Conservation (phyloP, 2,797 vertebrate genomes). For the Hydrophis major region DNA sequence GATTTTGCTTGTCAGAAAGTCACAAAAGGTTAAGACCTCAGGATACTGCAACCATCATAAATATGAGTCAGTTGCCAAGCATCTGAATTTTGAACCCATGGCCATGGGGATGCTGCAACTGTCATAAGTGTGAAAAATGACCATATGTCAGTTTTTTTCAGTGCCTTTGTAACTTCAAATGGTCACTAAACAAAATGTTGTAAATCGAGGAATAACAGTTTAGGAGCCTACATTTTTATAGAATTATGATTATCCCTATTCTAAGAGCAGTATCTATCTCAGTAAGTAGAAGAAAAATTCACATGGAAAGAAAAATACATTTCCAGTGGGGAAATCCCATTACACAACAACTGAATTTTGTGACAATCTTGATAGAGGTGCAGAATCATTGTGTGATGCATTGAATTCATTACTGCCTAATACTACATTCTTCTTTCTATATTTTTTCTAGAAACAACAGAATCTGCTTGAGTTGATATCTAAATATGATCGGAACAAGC, state of each 20-base stretch:
- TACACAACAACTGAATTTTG: background rate
- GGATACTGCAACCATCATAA: too few relatives aligned
- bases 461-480: constrained; percentile 61
- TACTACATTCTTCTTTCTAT: background rate
- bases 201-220: too few relatives aligned
- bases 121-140: too few relatives aligned
- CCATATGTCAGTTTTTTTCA: too few relatives aligned
- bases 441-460: constrained; percentile 38
- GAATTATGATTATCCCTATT: background rate
- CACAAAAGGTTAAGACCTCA: too few relatives aligned
- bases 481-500: constrained; percentile 64
- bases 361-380: background rate
- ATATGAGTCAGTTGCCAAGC: too few relatives aligned
- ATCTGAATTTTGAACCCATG: too few relatives aligned
- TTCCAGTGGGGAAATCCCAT: background rate
- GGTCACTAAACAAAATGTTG: too few relatives aligned
- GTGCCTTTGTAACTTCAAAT: too few relatives aligned
- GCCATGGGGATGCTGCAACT: too few relatives aligned
- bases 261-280: background rate
- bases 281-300: background rate
- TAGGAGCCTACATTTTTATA: background rate
- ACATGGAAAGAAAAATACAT: background rate
- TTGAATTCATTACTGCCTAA: background rate
- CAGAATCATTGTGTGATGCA: background rate
- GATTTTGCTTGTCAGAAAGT: too few relatives aligned